Percentiles rank a stretch among this genome's conserved stretches.
Conservation (phyloP, 2,888 invertebrate species). For the Drosophila buzzatii region DNA sequence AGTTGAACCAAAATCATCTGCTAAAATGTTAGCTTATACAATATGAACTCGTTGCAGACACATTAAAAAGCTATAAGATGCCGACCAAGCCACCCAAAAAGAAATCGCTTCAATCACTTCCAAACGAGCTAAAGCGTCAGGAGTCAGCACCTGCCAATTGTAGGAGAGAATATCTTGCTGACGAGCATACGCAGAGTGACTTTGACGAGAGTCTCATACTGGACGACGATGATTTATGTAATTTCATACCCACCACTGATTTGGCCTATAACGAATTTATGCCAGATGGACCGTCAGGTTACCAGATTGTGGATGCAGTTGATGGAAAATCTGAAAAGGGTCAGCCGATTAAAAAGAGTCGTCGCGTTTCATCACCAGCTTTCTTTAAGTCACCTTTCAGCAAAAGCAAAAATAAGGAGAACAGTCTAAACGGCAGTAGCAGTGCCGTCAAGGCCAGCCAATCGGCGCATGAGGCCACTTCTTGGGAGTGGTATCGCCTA, state of each 20-base stretch:
- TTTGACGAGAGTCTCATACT: conserved; percentile 86
- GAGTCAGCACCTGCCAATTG: conserved; percentile 83
- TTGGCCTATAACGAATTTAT: conserved; percentile 85
- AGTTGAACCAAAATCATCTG: conserved; percentile 1
- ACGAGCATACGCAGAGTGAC: conserved; percentile 63
- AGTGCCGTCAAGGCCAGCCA: conserved; percentile 58
- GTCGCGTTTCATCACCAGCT: conserved; percentile 87
- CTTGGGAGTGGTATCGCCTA: conserved; percentile 85
- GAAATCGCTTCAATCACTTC: conserved; percentile 47
- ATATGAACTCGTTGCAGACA: conserved; percentile 47
- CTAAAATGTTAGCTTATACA: neutral
- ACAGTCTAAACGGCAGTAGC: conserved; percentile 32
- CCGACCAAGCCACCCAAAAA: conserved; percentile 42
- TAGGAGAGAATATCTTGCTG: conserved; percentile 41
- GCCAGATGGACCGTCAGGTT: conserved; percentile 84
- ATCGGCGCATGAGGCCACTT: conserved; percentile 84
- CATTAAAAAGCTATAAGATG: conserved; percentile 53
- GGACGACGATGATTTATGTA: conserved; percentile 87
- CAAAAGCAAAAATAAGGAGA: conserved; percentile 83
- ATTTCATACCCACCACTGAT: conserved; percentile 86
- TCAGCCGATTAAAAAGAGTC: conserved; percentile 84
- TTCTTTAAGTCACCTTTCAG: conserved; percentile 87
- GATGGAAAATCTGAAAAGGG: conserved; percentile 62
- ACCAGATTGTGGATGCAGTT: conserved; percentile 70
- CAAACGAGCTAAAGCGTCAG: conserved; percentile 84